Conservation (phyloP, 1,140 invertebrate genomes). For the Panulirus ornatus region DNA sequence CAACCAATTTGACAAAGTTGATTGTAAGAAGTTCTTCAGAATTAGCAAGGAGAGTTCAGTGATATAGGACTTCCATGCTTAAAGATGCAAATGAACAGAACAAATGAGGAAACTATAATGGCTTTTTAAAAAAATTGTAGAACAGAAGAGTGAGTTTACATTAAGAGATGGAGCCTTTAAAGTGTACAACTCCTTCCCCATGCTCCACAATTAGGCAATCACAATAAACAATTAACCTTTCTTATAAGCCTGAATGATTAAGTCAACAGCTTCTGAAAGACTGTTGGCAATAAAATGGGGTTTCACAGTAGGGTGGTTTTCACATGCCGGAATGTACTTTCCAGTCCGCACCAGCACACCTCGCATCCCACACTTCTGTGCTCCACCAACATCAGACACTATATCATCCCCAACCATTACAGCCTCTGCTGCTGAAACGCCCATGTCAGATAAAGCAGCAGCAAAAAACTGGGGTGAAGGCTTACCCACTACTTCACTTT, state of each 20-base stretch:
- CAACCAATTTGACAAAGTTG: too few species aligned
- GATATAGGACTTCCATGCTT: too few species aligned
- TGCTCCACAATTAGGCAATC: too few species aligned
- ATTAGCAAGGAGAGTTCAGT: too few species aligned
- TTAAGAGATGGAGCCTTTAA: too few species aligned
- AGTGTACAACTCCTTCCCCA: too few species aligned
- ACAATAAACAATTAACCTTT: not conserved
- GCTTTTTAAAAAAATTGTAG: too few species aligned
- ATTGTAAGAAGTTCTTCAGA: too few species aligned
- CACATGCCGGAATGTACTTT: constrained; percentile 81
- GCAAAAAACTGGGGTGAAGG: constrained; percentile 81
- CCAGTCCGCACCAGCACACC: constrained; percentile 83
- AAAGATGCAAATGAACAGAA: too few species aligned
- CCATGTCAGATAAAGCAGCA: constrained; percentile 80
- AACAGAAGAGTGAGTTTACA: too few species aligned
- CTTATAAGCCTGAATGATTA: not conserved
- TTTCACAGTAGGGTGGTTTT: constrained; percentile 80
- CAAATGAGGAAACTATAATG: too few species aligned
- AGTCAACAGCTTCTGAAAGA: constrained; percentile 79
- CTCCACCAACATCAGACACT: constrained; percentile 81
- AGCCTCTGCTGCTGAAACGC: constrained; percentile 78
- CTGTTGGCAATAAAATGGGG: constrained; percentile 82
- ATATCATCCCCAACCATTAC: constrained; percentile 84
- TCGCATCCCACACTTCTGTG: constrained; percentile 80
- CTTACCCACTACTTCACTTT: constrained; percentile 82